A percentile compares a stretch with the other conserved stretches of the same genome.
Evolutionary conservation across 2,113 vertebrate genomes (phyloP).

Genomic region (Gymnobelideus leadbeateri): DNA sequence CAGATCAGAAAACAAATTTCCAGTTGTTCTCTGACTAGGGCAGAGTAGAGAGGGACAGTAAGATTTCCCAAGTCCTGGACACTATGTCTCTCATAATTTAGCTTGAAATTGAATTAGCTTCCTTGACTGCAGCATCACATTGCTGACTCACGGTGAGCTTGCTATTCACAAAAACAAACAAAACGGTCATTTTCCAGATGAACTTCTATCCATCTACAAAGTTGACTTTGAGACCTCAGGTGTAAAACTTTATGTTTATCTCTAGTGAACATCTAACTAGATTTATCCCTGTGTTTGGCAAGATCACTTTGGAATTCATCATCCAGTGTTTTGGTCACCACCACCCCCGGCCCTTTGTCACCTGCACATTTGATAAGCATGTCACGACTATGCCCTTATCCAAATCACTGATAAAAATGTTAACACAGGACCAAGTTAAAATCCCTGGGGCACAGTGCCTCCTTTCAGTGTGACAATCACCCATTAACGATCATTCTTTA

Average conservation of each 20-base stretch:
- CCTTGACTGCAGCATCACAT: neutral
- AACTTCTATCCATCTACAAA: neutral
- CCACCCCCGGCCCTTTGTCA: neutral
- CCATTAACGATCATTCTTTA: neutral
- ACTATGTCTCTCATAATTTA: neutral
- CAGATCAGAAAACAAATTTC: neutral
- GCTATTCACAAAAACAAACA: neutral
- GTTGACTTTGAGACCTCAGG: neutral
- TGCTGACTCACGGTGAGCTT: constrained; percentile 4
- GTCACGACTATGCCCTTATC: neutral
- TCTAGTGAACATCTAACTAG: neutral
- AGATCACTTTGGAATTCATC: neutral
- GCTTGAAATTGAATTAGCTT: neutral
- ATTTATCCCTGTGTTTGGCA: neutral
- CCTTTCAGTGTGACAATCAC: neutral
- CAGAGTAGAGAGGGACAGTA: neutral
- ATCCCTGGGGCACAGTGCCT: neutral
- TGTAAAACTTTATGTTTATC: neutral
- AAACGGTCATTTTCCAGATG: neutral
- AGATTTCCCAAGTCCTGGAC: neutral
- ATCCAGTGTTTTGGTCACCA: neutral
- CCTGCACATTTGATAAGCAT: neutral
- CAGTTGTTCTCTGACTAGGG: neutral
- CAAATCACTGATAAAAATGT: neutral
- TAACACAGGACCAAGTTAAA: neutral